These are phyloP conservation scores for Delia radicum DNA, from an alignment of 1,140 invertebrate species.

Conservation along the genomic window DNA sequence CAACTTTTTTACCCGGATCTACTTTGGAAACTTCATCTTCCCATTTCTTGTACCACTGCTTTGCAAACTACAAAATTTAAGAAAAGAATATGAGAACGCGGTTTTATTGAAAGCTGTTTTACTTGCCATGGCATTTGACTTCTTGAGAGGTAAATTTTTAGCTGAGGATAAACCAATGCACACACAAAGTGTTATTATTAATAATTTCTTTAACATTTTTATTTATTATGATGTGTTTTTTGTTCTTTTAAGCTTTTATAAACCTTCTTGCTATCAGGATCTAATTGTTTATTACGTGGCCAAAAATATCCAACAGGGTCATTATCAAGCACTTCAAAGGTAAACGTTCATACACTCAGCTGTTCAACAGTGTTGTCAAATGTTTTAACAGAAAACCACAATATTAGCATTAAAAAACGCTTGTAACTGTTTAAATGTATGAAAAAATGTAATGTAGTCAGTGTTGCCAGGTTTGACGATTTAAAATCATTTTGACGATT, in stretches of 20 bases:
- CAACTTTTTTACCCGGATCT: constrained; percentile 75
- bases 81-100: background rate
- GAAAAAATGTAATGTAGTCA: no score
- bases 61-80: constrained; percentile 66
- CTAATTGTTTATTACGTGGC: background rate
- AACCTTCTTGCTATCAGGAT: background rate
- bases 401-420: no score
- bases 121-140: constrained; percentile 50
- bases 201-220: background rate
- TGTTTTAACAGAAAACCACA: no score
- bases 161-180: background rate
- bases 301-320: background rate
- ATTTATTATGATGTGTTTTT: background rate
- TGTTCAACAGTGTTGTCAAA: no score
- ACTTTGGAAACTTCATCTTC: constrained; percentile 68
- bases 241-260: background rate
- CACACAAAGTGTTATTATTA: background rate
- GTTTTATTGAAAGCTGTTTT: background rate
- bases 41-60: constrained; percentile 70
- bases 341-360: no score
- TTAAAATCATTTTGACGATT: no score
- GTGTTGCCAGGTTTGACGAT: no score
- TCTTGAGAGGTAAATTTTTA: constrained; percentile 44
- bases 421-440: no score
- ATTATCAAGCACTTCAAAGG: background rate